These are phyloP conservation scores for Parauchenoglanis ngamensis DNA, from an alignment of 2,797 vertebrate genomes.

Conservation along the genomic window DNA sequence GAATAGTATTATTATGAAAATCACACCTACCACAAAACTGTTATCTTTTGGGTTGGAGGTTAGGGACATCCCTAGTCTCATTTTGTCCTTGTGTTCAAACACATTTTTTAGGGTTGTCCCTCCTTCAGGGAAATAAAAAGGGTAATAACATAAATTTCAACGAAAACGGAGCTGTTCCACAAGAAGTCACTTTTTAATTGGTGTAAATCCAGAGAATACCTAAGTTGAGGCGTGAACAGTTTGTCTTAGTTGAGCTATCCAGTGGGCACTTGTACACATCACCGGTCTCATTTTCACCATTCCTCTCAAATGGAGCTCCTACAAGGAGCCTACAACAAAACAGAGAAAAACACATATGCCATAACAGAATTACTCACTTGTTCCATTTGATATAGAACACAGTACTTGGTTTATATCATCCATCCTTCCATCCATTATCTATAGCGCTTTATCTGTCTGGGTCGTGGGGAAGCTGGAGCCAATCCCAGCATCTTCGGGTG, in stretches of 20 bases:
- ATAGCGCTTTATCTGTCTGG: too few species aligned
- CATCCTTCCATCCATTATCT: too few species aligned
- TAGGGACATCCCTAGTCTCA: constrained; percentile 91
- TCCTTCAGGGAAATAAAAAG: constrained; percentile 63
- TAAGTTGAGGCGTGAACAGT: constrained; percentile 84
- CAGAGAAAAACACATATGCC: neutral
- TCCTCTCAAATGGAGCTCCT: constrained; percentile 83
- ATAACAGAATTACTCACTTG: neutral
- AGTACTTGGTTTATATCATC: neutral
- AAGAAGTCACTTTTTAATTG: neutral
- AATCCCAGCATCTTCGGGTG: too few species aligned
- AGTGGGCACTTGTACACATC: constrained; percentile 84
- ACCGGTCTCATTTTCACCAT: constrained; percentile 81
- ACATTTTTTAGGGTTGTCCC: constrained; percentile 87
- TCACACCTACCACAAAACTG: constrained; percentile 89
- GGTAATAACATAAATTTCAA: neutral
- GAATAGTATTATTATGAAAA: neutral
- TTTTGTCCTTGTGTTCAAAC: constrained; percentile 88
- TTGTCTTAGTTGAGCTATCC: constrained; percentile 63
- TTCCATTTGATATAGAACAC: neutral
- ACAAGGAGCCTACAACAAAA: constrained; percentile 78
- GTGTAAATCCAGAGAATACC: constrained; percentile 60
- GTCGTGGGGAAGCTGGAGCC: too few species aligned
- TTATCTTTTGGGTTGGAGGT: constrained; percentile 85
- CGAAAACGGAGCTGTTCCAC: neutral